A percentile compares a stretch with the other conserved stretches of the same genome.
Conservation (phyloP, 1,140 invertebrate species). For the Helicoverpa zea region DNA sequence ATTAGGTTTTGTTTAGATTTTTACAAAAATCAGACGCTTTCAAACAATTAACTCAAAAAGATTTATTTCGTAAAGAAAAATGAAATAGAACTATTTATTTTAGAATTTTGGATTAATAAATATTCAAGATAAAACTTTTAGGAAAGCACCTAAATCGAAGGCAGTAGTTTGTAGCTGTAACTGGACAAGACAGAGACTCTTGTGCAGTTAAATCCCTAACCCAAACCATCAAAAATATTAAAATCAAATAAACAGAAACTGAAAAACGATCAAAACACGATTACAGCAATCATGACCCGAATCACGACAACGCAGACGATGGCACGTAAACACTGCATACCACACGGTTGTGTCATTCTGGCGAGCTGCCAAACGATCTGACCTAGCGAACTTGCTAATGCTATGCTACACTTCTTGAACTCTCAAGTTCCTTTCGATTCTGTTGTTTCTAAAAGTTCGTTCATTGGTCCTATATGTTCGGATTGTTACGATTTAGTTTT, state of each 20-base stretch:
- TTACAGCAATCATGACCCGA: slow-evolving; percentile 48
- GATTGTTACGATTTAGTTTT: neutral
- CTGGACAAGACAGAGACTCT: too few species aligned
- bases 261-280: slow-evolving; percentile 41
- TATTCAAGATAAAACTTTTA: too few species aligned
- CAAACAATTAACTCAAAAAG: too few species aligned
- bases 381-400: slow-evolving; percentile 69
- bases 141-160: too few species aligned
- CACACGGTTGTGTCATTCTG: slow-evolving; percentile 77
- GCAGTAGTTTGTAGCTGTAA: too few species aligned
- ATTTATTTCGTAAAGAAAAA: too few species aligned
- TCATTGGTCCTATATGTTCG: neutral
- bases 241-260: slow-evolving; percentile 46
- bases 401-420: slow-evolving; percentile 40
- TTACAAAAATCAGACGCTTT: neutral
- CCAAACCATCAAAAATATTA: neutral
- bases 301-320: slow-evolving; percentile 65
- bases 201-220: neutral
- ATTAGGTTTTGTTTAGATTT: too few species aligned
- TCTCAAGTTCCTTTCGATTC: slow-evolving; percentile 40
- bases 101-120: too few species aligned
- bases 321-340: slow-evolving; percentile 78
- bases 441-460: slow-evolving; percentile 1
- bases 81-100: too few species aligned
- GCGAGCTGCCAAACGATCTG: slow-evolving; percentile 70